These are phyloP conservation scores for Tupaia tana DNA, from an alignment of 2,113 vertebrate genomes.

Conservation along the genomic window DNA sequence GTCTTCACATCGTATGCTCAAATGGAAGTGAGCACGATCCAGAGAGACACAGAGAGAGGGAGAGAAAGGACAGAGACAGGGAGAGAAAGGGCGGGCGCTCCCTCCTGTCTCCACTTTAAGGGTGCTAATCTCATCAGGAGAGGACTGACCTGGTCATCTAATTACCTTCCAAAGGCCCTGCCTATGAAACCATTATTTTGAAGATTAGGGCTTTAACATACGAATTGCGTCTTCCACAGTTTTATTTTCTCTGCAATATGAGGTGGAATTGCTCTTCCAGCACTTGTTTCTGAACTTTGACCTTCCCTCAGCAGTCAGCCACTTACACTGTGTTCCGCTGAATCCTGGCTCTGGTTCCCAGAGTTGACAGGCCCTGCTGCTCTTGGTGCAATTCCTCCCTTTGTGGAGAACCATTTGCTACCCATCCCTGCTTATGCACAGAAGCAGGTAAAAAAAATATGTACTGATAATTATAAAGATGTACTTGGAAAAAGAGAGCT, in stretches of 20 bases:
- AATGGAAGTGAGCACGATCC: too few species aligned
- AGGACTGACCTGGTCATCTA: not conserved
- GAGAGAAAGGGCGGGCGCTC: not conserved
- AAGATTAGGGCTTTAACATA: not conserved
- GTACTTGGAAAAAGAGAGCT: not conserved
- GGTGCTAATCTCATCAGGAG: not conserved
- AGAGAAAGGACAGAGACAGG: not conserved
- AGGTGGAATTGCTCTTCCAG: not conserved
- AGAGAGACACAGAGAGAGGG: not conserved
- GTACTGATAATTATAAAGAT: not conserved
- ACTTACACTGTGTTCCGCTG: not conserved
- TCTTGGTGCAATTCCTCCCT: not conserved
- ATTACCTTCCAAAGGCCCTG: not conserved
- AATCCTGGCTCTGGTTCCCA: not conserved
- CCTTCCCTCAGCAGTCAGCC: rapidly evolving
- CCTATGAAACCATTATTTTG: not conserved
- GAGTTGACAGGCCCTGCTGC: not conserved
- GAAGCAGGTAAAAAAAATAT: not conserved
- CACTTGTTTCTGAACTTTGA: not conserved
- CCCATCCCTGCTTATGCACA: not conserved
- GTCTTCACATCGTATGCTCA: not conserved
- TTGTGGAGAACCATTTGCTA: not conserved
- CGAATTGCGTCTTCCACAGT: not conserved
- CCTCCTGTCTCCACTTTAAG: not conserved
- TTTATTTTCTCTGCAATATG: not conserved